These are phyloP conservation scores for Geopemphigus sp. DNA, from an alignment of 1,140 invertebrate species.

Conservation along the genomic window DNA sequence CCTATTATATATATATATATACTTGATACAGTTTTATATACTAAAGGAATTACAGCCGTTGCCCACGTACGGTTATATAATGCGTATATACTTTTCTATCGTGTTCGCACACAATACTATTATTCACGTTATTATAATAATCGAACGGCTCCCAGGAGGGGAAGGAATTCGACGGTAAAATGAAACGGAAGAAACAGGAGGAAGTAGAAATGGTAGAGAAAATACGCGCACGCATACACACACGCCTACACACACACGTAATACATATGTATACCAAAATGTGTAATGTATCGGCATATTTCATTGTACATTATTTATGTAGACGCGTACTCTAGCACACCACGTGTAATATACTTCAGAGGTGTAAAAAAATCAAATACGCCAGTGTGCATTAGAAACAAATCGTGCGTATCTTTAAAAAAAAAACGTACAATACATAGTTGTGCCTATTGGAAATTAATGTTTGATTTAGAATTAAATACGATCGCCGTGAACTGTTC, in stretches of 20 bases:
- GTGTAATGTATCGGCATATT: not conserved
- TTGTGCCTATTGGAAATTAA: conserved; percentile 1
- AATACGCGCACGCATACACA: too few species aligned
- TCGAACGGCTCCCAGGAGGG: not conserved
- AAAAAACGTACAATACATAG: too few species aligned
- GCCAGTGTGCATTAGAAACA: not conserved
- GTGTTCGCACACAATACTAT: not conserved
- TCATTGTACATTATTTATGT: not conserved
- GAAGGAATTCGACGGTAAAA: not conserved
- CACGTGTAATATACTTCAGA: conserved; percentile 6
- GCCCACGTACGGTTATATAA: too few species aligned
- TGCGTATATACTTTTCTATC: not conserved
- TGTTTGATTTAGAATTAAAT: not conserved
- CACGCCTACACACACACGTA: not conserved
- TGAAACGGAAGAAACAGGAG: not conserved
- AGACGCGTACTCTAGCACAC: too few species aligned
- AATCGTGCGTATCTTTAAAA: conserved; percentile 12
- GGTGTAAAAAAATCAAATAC: conserved; percentile 6
- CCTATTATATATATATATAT: not conserved
- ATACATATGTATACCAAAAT: not conserved
- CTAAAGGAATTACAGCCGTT: not conserved
- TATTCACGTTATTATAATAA: conserved; percentile 18
- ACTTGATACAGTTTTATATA: too few species aligned
- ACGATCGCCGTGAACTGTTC: not conserved
- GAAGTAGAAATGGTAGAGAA: not conserved